Conservation (phyloP, 2,113 vertebrate genomes). For the Peromyscus maniculatus region DNA sequence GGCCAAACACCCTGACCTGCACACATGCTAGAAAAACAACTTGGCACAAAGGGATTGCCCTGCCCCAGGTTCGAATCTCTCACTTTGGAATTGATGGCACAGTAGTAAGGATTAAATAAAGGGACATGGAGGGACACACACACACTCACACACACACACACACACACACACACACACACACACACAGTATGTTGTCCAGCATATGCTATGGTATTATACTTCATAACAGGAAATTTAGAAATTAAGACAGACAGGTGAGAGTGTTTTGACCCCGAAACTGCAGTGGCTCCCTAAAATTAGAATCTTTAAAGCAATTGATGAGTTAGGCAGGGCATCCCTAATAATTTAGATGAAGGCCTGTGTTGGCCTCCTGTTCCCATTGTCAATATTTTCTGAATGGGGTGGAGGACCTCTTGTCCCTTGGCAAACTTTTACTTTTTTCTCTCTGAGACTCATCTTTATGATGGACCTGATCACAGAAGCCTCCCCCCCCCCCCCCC, state of each 20-base stretch:
- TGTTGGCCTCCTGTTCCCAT: rapidly evolving
- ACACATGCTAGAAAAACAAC: neutral
- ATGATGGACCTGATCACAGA: neutral
- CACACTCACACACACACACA: too few relatives aligned
- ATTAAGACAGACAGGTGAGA: neutral
- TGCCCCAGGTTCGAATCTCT: neutral
- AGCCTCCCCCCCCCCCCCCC: neutral
- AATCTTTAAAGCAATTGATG: neutral
- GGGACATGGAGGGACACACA: neutral
- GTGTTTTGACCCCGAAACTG: neutral
- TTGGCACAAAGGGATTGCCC: neutral
- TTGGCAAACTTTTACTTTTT: neutral
- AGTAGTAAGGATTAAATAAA: neutral
- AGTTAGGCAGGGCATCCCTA: neutral
- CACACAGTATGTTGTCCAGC: too few relatives aligned
- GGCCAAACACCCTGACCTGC: neutral
- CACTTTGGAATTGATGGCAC: neutral
- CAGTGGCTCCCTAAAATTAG: neutral
- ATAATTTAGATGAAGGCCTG: neutral
- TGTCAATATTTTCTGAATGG: neutral
- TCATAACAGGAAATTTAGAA: neutral
- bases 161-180: too few relatives aligned
- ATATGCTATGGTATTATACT: neutral
- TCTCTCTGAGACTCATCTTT: neutral
- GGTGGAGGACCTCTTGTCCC: neutral